phyloP scores from a whole-genome alignment of 2,797 vertebrate species.

The Malacoraja senta region DNA sequence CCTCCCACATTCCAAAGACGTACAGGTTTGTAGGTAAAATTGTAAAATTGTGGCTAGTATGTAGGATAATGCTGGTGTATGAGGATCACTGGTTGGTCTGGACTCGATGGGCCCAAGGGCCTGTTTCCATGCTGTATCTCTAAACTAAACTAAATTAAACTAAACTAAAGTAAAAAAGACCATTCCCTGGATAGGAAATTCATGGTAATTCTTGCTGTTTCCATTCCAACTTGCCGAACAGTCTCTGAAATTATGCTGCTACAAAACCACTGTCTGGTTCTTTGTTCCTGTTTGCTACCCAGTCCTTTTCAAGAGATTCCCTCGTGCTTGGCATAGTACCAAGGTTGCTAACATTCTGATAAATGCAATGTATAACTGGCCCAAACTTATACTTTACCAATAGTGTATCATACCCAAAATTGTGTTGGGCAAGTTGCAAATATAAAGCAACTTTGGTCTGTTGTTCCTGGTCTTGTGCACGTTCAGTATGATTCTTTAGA shows the following conservation, averaged over 20 bases:
- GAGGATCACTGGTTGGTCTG: too few species aligned
- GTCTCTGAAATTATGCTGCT: not conserved
- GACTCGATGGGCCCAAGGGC: too few species aligned
- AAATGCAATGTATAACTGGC: not conserved
- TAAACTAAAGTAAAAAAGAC: not conserved
- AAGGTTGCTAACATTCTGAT: not conserved
- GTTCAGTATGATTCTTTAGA: not conserved
- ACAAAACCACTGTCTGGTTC: too few species aligned
- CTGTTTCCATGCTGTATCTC: too few species aligned
- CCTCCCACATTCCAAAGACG: too few species aligned
- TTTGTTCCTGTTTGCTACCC: not conserved
- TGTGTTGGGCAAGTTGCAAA: too few species aligned
- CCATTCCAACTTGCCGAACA: not conserved
- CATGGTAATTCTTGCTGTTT: not conserved
- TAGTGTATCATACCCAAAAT: not conserved
- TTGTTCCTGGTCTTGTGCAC: not conserved
- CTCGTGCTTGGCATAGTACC: not conserved
- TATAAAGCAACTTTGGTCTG: not conserved
- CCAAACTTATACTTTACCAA: not conserved
- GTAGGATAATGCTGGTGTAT: too few species aligned
- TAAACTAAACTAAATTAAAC: too few species aligned
- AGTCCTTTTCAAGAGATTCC: not conserved
- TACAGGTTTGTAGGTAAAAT: too few species aligned
- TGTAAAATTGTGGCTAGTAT: too few species aligned
- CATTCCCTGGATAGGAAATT: not conserved